Evolutionary conservation across 2,113 vertebrate species (phyloP).

Genomic region (Dromas ardeola): DNA sequence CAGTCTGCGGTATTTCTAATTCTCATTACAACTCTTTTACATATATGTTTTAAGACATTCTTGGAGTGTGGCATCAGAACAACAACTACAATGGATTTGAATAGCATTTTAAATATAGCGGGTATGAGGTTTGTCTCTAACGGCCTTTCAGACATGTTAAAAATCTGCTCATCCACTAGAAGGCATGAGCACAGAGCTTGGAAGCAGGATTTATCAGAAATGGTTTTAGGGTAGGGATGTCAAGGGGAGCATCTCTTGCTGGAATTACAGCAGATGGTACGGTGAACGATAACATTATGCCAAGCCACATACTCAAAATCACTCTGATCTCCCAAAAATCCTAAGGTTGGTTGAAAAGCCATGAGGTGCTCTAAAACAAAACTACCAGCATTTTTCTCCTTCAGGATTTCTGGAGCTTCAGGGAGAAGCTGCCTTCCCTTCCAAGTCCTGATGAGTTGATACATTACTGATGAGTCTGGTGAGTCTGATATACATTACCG

Average conservation of each 20-base stretch:
- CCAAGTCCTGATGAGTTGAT: not conserved
- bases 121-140: not conserved
- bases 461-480: not conserved
- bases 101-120: not conserved
- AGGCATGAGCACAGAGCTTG: not conserved
- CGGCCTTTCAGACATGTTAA: fast-evolving
- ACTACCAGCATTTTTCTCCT: not conserved
- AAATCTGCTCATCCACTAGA: not conserved
- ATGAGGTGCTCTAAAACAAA: not conserved
- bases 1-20: constrained; percentile 24
- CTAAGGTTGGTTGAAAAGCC: not conserved
- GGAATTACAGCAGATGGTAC: not conserved
- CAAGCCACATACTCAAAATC: not conserved
- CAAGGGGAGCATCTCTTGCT: not conserved
- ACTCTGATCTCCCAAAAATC: not conserved
- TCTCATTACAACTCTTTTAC: constrained; percentile 18
- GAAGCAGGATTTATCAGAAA: not conserved
- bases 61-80: not conserved
- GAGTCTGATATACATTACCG: not conserved
- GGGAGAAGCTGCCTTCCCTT: not conserved
- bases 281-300: not conserved
- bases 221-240: not conserved
- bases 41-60: not conserved
- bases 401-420: not conserved
- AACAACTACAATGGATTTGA: not conserved